phyloP scores from a whole-genome alignment of 2,888 invertebrate species.

The Sesia apiformis region DNA sequence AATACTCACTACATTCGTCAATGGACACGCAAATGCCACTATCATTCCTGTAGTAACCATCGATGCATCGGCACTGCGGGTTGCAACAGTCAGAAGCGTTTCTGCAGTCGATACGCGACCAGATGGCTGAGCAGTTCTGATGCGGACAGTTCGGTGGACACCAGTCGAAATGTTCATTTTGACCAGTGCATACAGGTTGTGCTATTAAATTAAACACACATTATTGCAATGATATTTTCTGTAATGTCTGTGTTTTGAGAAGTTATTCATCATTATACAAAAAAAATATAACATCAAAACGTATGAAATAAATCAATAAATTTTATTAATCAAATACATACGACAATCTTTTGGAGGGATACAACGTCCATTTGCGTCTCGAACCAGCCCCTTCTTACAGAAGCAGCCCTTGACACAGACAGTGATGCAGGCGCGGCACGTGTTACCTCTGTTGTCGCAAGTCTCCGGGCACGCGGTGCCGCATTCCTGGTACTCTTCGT shows the following conservation, averaged over 20 bases:
- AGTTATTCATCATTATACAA: too few relatives aligned
- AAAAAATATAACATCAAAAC: too few relatives aligned
- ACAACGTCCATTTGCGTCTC: not conserved
- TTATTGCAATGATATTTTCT: not conserved
- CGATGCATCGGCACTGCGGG: conserved; percentile 7
- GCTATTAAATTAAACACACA: not conserved
- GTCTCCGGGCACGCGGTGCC: conserved; percentile 6
- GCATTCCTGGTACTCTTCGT: conserved; percentile 1
- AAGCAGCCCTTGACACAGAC: conserved; percentile 1
- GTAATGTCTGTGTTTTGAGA: too few relatives aligned
- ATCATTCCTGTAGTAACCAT: conserved; percentile 5
- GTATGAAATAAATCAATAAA: not conserved
- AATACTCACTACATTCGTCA: conserved; percentile 3
- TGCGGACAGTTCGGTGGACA: conserved; percentile 8
- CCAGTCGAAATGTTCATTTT: conserved; percentile 5
- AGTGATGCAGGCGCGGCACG: conserved; percentile 1
- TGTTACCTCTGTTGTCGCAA: conserved; percentile 3
- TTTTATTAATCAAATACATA: not conserved
- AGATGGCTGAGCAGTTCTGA: conserved; percentile 5
- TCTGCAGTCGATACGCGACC: conserved; percentile 4
- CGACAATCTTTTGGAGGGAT: not conserved
- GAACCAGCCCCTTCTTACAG: not conserved
- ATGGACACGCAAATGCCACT: conserved; percentile 2
- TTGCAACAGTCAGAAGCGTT: conserved; percentile 4
- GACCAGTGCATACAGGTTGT: conserved; percentile 3